Evolutionary conservation across 1,140 invertebrate genomes (phyloP).

Genomic region (Holcopasites calliopsidis): DNA sequence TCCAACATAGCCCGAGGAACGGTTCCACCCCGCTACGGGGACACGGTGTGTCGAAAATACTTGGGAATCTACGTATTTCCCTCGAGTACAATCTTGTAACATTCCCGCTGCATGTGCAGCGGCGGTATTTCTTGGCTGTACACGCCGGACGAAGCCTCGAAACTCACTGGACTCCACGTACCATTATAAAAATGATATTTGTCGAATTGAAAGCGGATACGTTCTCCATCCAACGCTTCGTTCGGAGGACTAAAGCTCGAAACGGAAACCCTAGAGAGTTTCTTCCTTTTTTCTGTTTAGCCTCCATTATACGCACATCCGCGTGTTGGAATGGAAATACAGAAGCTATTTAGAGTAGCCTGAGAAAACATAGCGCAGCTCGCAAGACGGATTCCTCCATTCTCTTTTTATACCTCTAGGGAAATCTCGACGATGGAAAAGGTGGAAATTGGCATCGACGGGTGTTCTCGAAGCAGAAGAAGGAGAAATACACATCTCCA

Average conservation of each 20-base stretch:
- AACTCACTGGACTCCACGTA: background rate
- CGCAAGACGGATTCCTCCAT: background rate
- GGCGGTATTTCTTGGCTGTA: background rate
- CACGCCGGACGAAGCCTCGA: background rate
- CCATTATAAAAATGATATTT: no score
- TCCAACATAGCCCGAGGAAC: constrained; percentile 9
- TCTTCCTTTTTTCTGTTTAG: no score
- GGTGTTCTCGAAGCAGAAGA: background rate
- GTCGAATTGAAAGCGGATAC: constrained; percentile 8
- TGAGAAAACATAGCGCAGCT: no score
- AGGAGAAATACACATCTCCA: background rate
- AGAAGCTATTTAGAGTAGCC: background rate
- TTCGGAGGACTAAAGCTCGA: background rate
- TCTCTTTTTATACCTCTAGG: constrained; percentile 15
- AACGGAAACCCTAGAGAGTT: background rate
- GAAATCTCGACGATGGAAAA: constrained; percentile 7
- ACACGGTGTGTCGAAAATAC: background rate
- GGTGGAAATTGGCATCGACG: constrained; percentile 2
- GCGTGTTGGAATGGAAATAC: background rate
- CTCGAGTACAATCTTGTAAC: constrained; percentile 39
- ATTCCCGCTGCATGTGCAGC: background rate
- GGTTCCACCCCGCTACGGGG: constrained; percentile 19
- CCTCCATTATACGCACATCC: background rate
- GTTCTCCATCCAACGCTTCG: background rate
- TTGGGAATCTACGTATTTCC: constrained; percentile 55